Evolutionary conservation across 92 coral and sea anemone genomes (phyloP).

Genomic region (Parazoanthus atlanticus): DNA sequence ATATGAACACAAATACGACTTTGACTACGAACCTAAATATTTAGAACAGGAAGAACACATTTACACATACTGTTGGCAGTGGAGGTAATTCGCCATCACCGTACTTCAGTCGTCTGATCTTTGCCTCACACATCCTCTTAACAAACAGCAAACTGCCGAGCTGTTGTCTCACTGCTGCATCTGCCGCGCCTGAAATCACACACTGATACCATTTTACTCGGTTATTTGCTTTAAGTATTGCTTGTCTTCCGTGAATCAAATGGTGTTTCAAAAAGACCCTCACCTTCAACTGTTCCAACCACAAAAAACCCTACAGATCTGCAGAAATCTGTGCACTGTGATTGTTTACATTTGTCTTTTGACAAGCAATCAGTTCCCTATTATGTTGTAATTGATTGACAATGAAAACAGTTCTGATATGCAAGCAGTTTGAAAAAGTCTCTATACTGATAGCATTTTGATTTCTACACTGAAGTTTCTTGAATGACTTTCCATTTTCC

Average conservation of each 20-base stretch:
- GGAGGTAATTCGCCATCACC: conserved; percentile 89
- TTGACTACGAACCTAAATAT: neutral
- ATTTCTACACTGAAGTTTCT: too few relatives aligned
- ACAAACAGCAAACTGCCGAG: conserved; percentile 93
- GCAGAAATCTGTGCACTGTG: too few relatives aligned
- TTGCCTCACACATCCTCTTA: conserved; percentile 88
- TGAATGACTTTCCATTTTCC: too few relatives aligned
- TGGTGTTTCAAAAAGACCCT: too few relatives aligned
- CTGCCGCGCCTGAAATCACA: conserved; percentile 75
- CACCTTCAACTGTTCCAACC: too few relatives aligned
- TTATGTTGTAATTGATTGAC: neutral
- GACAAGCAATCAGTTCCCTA: too few relatives aligned
- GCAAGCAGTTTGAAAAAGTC: neutral
- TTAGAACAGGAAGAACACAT: neutral
- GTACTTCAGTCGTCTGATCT: conserved; percentile 75
- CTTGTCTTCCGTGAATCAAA: neutral
- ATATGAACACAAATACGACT: neutral
- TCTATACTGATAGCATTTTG: too few relatives aligned
- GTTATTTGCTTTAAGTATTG: neutral
- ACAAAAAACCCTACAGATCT: too few relatives aligned
- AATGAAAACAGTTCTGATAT: neutral
- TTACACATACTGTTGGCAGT: conserved; percentile 62
- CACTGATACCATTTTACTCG: neutral
- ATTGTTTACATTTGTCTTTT: neutral
- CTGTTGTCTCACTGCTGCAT: conserved; percentile 91